These are phyloP conservation scores for Emydura subglobosa DNA, from an alignment of 2,113 vertebrate species.

Conservation along the genomic window DNA sequence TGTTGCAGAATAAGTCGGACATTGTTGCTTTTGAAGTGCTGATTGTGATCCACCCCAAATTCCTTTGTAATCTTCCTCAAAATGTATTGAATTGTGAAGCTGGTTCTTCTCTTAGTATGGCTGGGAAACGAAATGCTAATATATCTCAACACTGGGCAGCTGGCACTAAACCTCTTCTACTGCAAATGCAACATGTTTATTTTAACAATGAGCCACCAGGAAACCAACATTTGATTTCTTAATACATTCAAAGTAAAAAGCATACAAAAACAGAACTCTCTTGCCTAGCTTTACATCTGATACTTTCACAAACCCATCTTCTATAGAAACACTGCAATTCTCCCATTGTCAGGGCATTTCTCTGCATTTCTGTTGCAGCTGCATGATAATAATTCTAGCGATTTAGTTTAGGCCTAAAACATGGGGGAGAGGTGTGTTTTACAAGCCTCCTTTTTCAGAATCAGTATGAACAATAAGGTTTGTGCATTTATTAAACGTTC, in stretches of 20 bases:
- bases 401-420: not conserved
- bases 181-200: conserved; percentile 47
- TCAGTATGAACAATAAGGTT: not conserved
- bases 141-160: conserved; percentile 33
- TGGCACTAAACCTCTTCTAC: conserved; percentile 13
- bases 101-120: not conserved
- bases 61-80: conserved; percentile 55
- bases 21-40: conserved; percentile 59
- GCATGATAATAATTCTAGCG: not conserved
- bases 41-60: conserved; percentile 32
- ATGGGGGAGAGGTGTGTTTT: not conserved
- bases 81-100: conserved; percentile 30
- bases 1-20: not conserved
- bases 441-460: not conserved
- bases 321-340: not conserved
- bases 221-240: not conserved
- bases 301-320: not conserved
- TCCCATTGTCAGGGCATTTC: not conserved
- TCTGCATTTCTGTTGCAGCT: not conserved
- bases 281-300: not conserved
- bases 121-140: conserved; percentile 43
- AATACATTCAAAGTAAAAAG: conserved; percentile 7
- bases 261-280: conserved; percentile 29
- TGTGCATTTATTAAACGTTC: not conserved
- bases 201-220: conserved; percentile 47